Evolutionary conservation across 1,140 invertebrate genomes (phyloP).

Genomic region (Diabrotica undecimpunctata): DNA sequence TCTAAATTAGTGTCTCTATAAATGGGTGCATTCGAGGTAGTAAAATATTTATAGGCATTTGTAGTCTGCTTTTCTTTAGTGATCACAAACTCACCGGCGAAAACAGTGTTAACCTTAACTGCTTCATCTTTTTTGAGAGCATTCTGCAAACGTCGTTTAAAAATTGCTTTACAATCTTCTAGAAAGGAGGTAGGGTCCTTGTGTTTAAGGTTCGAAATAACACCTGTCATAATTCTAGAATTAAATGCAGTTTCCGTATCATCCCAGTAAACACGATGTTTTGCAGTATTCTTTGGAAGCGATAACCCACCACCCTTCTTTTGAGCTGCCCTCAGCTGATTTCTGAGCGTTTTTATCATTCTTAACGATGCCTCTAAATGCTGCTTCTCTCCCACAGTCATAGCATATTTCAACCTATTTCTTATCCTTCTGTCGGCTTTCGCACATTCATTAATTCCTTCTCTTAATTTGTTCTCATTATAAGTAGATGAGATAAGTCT

Average conservation of each 20-base stretch:
- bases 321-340: background rate
- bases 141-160: background rate
- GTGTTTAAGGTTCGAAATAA: conserved; percentile 21
- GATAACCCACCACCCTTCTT: conserved; percentile 1
- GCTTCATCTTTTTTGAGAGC: conserved; percentile 17
- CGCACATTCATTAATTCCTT: background rate
- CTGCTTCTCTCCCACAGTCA: conserved; percentile 4
- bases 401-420: background rate
- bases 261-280: conserved; percentile 13
- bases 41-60: conserved; percentile 19
- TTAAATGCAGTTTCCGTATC: conserved; percentile 14
- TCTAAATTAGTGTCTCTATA: conserved; percentile 18
- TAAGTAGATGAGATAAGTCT: too few relatives aligned
- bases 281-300: background rate
- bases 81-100: conserved; percentile 18
- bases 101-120: conserved; percentile 20
- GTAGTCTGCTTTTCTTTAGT: background rate
- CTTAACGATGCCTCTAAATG: background rate
- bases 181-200: conserved; percentile 19
- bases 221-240: conserved; percentile 16
- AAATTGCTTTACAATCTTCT: conserved; percentile 9
- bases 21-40: conserved; percentile 13
- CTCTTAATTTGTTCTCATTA: too few relatives aligned
- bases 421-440: background rate
- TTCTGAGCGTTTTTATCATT: background rate